Base-by-base conservation (phyloP, 2,888 invertebrate genomes). In the Ennomos fuscantarius region DNA sequence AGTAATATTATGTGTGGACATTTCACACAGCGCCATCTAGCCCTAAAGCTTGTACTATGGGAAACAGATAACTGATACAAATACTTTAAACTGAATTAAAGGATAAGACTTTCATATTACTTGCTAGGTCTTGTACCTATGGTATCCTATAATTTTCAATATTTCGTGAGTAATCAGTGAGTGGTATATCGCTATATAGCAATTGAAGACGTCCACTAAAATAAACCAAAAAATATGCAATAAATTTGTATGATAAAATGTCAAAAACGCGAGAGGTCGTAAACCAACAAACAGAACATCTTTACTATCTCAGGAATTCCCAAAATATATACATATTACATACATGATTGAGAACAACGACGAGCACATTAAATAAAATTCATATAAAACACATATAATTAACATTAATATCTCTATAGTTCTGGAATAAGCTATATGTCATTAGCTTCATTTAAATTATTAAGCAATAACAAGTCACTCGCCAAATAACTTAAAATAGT, bases 391-490 rank as follows among this genome's bases (percentile, higher is more conserved):
- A 70, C 71, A 74, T 69, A 74, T 76, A 62, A 66, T 73, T 68
- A 75, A 74, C 67, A 72, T 68, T 43, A 67, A 74, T 57, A 75
- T 71, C 68, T 70, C 65, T 43, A 57, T 52, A 48, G 45, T 47
- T 35, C 40, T 46, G 56, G 62, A 78, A 76, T 76, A 73, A 68
- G 80, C 76, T 76, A 82, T 81, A 76, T 33, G 58, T 85, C 83
- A 85, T 84, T 84, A 84, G 79, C 74, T 79, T 82, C 76, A 84
- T 87, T 87, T 84, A 81, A 82, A 86, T 84, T 78, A 84, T 86
- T 77, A 82, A 79, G 82, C 79, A 84, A 85, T 84, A 81, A 82
- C 75, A 72, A 75, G 70, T 76, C 77, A 76, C 73, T 74, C 73
- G 77, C 72, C 63, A 77, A 79, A 78, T 81, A 81, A 81, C 73